Evolutionary conservation across 2,113 vertebrate genomes (phyloP).

Genomic region (Synodontis membranacea): DNA sequence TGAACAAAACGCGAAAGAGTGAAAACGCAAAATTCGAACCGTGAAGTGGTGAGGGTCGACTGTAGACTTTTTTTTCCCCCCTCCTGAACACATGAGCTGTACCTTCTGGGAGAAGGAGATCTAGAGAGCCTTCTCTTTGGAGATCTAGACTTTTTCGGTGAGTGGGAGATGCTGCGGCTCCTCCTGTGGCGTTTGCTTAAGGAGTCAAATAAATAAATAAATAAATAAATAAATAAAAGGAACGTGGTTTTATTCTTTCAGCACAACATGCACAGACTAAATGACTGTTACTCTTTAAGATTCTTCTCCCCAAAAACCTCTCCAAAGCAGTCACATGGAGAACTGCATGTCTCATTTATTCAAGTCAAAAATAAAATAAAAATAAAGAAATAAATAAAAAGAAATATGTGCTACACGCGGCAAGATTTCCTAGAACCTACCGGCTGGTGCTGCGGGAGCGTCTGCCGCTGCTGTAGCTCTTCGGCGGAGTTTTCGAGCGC

Average conservation of each 20-base stretch:
- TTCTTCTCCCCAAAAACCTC: background rate
- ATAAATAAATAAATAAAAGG: background rate
- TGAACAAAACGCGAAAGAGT: too few species aligned
- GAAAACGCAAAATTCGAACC: too few species aligned
- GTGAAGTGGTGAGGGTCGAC: too few species aligned
- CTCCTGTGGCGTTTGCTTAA: conserved; percentile 76
- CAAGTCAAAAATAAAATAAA: too few species aligned
- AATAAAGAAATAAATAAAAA: too few species aligned
- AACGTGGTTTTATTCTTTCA: background rate
- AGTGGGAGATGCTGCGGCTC: conserved; percentile 83
- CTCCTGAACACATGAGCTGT: background rate
- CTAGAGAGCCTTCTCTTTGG: conserved; percentile 85
- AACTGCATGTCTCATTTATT: background rate
- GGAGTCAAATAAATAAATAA: background rate
- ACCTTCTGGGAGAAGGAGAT: conserved; percentile 90
- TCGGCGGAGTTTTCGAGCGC: conserved; percentile 95
- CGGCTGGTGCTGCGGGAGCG: conserved; percentile 91
- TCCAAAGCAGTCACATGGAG: background rate
- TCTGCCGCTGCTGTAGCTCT: conserved; percentile 95
- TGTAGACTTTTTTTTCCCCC: fast-evolving
- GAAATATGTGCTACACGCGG: too few species aligned
- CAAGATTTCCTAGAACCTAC: conserved; percentile 63
- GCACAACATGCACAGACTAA: background rate
- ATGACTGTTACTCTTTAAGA: background rate
- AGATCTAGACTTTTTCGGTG: conserved; percentile 85